phyloP scores from a whole-genome alignment of 2,113 vertebrate species.

The Xerus inauris region DNA sequence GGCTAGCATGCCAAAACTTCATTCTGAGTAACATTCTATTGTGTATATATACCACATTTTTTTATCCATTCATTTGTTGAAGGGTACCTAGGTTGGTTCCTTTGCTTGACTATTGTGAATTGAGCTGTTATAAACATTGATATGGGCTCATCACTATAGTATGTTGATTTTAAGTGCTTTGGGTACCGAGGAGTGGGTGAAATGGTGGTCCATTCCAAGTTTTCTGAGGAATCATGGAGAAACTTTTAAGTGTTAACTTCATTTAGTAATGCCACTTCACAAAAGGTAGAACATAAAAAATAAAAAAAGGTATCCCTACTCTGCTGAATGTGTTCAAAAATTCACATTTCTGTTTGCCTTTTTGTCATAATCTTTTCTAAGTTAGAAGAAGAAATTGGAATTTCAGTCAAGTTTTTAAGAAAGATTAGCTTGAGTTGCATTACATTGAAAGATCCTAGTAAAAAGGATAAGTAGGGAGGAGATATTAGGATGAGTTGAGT shows the following conservation, averaged over 20 bases:
- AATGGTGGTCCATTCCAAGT: too few species aligned
- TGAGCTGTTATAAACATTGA: too few species aligned
- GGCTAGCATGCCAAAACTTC: too few species aligned
- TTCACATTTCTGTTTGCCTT: neutral
- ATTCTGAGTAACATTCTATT: too few species aligned
- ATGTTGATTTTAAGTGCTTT: too few species aligned
- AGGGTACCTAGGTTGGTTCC: too few species aligned
- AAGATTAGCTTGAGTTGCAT: conserved; percentile 24
- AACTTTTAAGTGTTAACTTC: neutral
- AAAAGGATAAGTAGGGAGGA: neutral
- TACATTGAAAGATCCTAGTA: neutral
- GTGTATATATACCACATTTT: too few species aligned
- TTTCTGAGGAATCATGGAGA: neutral
- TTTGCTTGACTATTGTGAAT: too few species aligned
- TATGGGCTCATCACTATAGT: too few species aligned
- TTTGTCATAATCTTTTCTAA: neutral
- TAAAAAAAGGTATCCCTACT: neutral
- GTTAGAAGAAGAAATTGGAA: conserved; percentile 9
- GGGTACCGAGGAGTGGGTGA: too few species aligned
- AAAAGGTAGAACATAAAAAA: neutral
- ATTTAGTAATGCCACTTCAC: neutral
- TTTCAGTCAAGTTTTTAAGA: neutral
- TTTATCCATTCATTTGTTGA: too few species aligned
- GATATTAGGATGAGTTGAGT: neutral
- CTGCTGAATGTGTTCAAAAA: neutral